Evolutionary conservation across 2,797 vertebrate species (phyloP).

Genomic region (Betta splendens): DNA sequence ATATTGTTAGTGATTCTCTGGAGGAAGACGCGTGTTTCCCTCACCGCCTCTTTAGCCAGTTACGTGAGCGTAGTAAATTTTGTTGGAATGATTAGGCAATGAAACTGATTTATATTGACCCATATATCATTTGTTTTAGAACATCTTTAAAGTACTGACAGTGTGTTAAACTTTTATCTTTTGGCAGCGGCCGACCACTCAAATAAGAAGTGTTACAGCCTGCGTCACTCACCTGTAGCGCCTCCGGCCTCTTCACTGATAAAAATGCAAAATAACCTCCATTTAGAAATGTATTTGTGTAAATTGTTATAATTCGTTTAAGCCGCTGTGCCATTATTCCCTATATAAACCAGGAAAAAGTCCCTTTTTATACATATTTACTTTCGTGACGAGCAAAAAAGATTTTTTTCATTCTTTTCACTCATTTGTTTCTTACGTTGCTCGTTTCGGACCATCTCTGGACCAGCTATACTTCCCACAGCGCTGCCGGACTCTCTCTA

Average conservation of each 20-base stretch:
- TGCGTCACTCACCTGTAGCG: too few relatives aligned
- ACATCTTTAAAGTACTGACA: conserved; percentile 35
- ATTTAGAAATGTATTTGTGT: too few relatives aligned
- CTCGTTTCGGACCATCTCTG: conserved; percentile 26
- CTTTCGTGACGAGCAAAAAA: too few relatives aligned
- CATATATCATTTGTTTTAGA: conserved; percentile 29
- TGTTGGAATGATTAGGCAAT: conserved; percentile 58
- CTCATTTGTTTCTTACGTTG: background rate
- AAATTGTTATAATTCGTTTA: too few relatives aligned
- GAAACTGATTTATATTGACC: conserved; percentile 35
- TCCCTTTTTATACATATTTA: too few relatives aligned
- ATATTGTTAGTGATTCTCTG: conserved; percentile 52
- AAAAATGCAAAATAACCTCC: too few relatives aligned
- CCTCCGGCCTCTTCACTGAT: too few relatives aligned
- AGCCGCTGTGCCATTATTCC: too few relatives aligned
- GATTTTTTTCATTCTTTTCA: background rate
- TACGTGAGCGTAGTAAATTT: conserved; percentile 54
- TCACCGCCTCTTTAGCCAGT: conserved; percentile 18
- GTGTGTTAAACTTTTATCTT: conserved; percentile 32
- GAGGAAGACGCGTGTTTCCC: conserved; percentile 32
- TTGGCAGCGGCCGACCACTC: conserved; percentile 14
- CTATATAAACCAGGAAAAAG: too few relatives aligned
- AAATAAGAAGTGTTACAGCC: conserved; percentile 5
- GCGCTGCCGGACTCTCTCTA: conserved; percentile 35
- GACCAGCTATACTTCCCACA: conserved; percentile 31